A percentile compares a stretch with the other conserved stretches of the same genome.
Conservation (phyloP, 1,140 invertebrate species). For the Drosophila lacertosa region DNA sequence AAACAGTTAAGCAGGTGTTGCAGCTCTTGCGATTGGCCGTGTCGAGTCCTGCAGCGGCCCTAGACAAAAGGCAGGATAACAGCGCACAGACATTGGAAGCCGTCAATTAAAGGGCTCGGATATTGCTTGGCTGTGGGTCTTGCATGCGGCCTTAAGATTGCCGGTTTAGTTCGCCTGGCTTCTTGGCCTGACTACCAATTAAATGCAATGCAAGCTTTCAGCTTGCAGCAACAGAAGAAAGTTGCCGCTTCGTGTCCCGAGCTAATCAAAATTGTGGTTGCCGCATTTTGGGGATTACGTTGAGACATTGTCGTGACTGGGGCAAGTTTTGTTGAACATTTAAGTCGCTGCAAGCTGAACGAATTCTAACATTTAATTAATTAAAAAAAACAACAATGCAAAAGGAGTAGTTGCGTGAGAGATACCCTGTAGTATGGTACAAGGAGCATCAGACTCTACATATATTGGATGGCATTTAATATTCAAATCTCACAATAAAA, state of each 20-base stretch:
- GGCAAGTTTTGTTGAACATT: slow-evolving; percentile 9
- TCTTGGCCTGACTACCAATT: slow-evolving; percentile 32
- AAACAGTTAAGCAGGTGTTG: slow-evolving; percentile 22
- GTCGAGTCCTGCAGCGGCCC: not conserved
- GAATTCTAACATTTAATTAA: too few species aligned
- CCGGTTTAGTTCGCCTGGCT: slow-evolving; percentile 27
- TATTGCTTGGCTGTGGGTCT: not conserved
- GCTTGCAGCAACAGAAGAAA: not conserved
- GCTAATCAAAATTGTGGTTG: slow-evolving; percentile 59
- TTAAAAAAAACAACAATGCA: too few species aligned
- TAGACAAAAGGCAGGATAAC: slow-evolving; percentile 15
- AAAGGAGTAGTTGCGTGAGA: too few species aligned
- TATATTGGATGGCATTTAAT: too few species aligned
- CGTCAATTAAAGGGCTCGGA: slow-evolving; percentile 31
- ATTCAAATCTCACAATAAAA: too few species aligned
- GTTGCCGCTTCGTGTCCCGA: slow-evolving; percentile 29
- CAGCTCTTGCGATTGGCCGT: not conserved
- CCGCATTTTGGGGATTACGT: slow-evolving; percentile 10
- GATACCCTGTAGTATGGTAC: too few species aligned
- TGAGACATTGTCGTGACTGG: slow-evolving; percentile 19
- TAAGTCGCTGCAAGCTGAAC: slow-evolving; percentile 1
- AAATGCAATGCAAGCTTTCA: slow-evolving; percentile 41
- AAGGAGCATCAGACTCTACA: too few species aligned
- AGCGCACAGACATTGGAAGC: slow-evolving; percentile 17
- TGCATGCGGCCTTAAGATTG: slow-evolving; percentile 33